Evolutionary conservation across 2,113 vertebrate species (phyloP).

Genomic region (Dromiciops gliroides): DNA sequence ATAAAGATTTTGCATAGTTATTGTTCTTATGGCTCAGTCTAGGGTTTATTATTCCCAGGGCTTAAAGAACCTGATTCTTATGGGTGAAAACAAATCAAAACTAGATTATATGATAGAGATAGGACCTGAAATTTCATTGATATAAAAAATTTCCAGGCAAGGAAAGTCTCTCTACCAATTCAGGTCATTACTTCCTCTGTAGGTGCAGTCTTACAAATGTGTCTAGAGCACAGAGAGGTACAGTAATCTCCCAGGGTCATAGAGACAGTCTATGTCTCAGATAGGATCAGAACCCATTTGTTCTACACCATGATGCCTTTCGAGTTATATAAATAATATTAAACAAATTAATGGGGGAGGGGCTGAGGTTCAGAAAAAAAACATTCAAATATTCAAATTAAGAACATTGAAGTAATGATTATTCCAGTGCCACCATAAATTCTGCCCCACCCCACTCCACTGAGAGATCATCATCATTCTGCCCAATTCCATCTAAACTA

Average conservation of each 20-base stretch:
- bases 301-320: not conserved
- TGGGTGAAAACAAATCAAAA: not conserved
- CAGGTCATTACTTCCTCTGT: not conserved
- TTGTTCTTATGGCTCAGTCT: not conserved
- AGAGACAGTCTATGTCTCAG: not conserved
- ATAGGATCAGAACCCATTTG: not conserved
- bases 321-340: too few relatives aligned
- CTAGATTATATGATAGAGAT: not conserved
- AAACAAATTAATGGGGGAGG: too few relatives aligned
- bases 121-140: too few relatives aligned
- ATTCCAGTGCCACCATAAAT: too few relatives aligned
- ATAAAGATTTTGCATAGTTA: not conserved
- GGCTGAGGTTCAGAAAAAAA: too few relatives aligned
- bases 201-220: not conserved
- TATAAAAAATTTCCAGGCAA: not conserved
- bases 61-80: not conserved
- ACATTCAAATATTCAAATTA: too few relatives aligned
- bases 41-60: not conserved
- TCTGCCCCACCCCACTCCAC: too few relatives aligned
- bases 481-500: too few relatives aligned
- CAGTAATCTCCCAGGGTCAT: not conserved
- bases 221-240: not conserved
- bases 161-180: not conserved
- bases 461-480: too few relatives aligned
- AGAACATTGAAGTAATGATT: too few relatives aligned